A percentile compares a stretch with the other conserved stretches of the same genome.
Evolutionary conservation across 2,888 invertebrate genomes (phyloP).

Genomic region (Sphaeridia pumilis): DNA sequence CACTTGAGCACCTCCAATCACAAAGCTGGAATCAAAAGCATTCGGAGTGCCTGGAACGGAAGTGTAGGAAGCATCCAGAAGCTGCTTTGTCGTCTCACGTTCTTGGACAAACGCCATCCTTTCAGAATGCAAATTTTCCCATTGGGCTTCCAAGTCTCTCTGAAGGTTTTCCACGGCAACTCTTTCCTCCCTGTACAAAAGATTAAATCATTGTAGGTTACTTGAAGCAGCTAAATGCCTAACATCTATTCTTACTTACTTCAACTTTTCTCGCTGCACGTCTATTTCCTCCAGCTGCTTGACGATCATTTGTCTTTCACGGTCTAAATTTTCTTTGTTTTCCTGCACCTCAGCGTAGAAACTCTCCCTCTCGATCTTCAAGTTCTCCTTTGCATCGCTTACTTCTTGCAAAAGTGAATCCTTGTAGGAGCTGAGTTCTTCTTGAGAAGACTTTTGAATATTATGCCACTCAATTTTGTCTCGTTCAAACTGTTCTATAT

Average conservation of each 20-base stretch:
- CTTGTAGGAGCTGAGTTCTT: background rate
- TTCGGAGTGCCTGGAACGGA: background rate
- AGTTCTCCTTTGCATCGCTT: background rate
- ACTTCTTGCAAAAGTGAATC: background rate
- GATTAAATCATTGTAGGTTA: background rate
- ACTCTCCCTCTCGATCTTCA: background rate
- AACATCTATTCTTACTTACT: background rate
- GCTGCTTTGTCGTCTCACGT: background rate
- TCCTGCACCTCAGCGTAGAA: background rate
- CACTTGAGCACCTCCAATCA: background rate
- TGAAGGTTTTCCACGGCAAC: background rate
- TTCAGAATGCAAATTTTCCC: background rate
- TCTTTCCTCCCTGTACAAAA: background rate
- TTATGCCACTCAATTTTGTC: background rate
- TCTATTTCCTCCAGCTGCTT: background rate
- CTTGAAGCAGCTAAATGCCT: background rate
- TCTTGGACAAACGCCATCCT: background rate
- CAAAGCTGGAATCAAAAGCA: background rate
- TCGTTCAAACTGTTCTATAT: conserved; percentile 1
- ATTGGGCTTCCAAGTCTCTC: background rate
- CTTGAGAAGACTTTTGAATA: background rate
- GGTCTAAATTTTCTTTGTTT: background rate
- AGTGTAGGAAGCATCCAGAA: background rate
- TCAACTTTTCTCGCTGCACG: background rate
- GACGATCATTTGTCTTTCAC: background rate